phyloP scores from a whole-genome alignment of 1,140 invertebrate species.

The Lepidurus couesii region DNA sequence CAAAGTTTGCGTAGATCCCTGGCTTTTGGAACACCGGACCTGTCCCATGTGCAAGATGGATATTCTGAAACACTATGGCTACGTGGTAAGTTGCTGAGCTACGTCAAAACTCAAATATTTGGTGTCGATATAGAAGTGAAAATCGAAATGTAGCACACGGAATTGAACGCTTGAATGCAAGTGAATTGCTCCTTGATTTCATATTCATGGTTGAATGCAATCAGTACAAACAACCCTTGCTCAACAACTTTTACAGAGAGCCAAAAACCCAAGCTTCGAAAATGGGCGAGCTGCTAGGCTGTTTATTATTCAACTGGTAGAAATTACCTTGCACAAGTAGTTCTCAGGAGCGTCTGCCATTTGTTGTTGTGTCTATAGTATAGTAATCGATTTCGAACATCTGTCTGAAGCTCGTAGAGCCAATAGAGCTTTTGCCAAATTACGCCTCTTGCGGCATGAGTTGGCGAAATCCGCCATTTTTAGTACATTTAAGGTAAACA shows the following conservation, averaged over 20 bases:
- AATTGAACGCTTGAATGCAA: not conserved
- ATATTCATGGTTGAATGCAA: not conserved
- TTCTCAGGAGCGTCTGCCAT: no score
- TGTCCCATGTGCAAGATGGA: constrained; percentile 96
- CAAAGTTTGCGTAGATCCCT: constrained; percentile 88
- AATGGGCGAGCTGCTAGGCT: no score
- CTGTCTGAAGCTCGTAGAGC: no score
- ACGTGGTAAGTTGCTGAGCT: constrained; percentile 30
- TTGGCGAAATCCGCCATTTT: no score
- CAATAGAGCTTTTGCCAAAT: no score
- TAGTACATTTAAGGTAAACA: no score
- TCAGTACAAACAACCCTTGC: not conserved
- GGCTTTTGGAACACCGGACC: constrained; percentile 84
- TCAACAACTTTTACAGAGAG: not conserved
- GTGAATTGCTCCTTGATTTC: no score
- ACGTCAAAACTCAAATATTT: not conserved
- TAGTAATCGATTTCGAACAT: no score
- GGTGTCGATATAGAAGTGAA: not conserved
- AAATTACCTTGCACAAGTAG: no score
- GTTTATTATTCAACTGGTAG: no score
- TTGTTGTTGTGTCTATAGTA: no score
- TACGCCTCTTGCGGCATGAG: no score
- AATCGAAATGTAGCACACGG: not conserved
- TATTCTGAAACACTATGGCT: constrained; percentile 75
- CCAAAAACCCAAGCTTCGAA: not conserved